Conservation (phyloP, 2,888 invertebrate species). For the Ormyrus labotus region DNA sequence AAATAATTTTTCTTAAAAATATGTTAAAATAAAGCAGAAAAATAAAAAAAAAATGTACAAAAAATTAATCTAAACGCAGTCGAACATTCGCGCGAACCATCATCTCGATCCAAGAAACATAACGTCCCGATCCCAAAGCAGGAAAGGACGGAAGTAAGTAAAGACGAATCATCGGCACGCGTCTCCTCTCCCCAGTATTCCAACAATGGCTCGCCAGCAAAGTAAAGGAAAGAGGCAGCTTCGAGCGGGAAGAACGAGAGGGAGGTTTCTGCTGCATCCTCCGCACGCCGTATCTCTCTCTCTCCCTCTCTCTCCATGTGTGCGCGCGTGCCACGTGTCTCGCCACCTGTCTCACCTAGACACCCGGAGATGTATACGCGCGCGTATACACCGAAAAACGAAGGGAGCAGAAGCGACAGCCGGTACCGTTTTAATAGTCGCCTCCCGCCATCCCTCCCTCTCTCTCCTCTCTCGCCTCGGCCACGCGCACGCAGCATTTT, state of each 20-base stretch:
- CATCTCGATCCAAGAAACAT: no score
- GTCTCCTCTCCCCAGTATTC: no score
- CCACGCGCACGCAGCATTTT: neutral
- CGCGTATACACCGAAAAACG: neutral
- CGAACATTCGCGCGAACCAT: no score
- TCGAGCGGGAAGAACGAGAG: neutral
- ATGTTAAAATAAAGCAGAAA: no score
- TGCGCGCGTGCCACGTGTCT: conserved; percentile 36
- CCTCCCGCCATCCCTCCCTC: neutral
- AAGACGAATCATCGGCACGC: no score
- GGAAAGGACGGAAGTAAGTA: no score
- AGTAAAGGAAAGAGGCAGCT: neutral
- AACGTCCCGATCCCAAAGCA: no score
- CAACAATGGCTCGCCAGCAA: no score
- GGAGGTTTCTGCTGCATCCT: neutral
- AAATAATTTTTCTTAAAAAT: no score
- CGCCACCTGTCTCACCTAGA: conserved; percentile 36
- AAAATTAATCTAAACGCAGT: no score
- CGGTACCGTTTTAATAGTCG: neutral
- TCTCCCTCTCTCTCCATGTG: neutral
- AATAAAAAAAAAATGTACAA: no score
- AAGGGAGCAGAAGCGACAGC: neutral
- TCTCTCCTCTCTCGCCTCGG: neutral
- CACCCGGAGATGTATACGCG: neutral
- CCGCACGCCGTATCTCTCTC: conserved; percentile 24